These are phyloP conservation scores for Drosophila multiciliata DNA, from an alignment of 2,888 invertebrate genomes.

Conservation along the genomic window DNA sequence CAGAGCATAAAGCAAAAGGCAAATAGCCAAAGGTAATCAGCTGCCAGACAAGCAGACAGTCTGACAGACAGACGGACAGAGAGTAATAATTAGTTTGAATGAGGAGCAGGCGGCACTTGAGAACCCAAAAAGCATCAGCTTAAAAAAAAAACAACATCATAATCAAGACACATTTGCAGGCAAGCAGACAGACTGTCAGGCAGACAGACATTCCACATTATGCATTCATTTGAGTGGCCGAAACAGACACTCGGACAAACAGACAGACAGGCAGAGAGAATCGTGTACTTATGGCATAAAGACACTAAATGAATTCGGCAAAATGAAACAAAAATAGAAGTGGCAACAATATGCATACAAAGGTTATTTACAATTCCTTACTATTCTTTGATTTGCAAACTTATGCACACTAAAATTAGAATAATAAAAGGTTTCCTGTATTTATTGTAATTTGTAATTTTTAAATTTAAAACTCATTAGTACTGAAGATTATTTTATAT, in stretches of 20 bases:
- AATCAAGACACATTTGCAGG: conserved; percentile 49
- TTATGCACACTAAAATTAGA: too few relatives aligned
- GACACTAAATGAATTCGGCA: conserved; percentile 38
- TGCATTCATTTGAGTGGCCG: conserved; percentile 63
- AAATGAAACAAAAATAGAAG: conserved; percentile 19
- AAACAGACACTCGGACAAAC: conserved; percentile 25
- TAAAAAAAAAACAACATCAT: conserved; percentile 24
- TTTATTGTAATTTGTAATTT: not conserved
- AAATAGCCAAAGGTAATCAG: conserved; percentile 71
- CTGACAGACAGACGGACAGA: conserved; percentile 23
- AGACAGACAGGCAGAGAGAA: conserved; percentile 3
- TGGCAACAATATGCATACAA: not conserved
- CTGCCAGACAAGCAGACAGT: conserved; percentile 40
- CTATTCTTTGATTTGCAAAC: not conserved
- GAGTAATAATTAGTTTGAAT: conserved; percentile 70
- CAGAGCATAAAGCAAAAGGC: conserved; percentile 40
- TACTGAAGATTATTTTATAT: not conserved
- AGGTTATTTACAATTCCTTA: not conserved
- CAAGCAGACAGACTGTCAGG: conserved; percentile 19
- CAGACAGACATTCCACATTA: conserved; percentile 61
- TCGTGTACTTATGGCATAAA: conserved; percentile 13
- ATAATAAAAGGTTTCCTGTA: not conserved
- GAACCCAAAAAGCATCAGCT: conserved; percentile 27
- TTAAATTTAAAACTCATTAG: not conserved
- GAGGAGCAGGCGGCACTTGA: conserved; percentile 57